These are phyloP conservation scores for Idris sp. DNA, from an alignment of 1,140 invertebrate genomes.

Conservation along the genomic window DNA sequence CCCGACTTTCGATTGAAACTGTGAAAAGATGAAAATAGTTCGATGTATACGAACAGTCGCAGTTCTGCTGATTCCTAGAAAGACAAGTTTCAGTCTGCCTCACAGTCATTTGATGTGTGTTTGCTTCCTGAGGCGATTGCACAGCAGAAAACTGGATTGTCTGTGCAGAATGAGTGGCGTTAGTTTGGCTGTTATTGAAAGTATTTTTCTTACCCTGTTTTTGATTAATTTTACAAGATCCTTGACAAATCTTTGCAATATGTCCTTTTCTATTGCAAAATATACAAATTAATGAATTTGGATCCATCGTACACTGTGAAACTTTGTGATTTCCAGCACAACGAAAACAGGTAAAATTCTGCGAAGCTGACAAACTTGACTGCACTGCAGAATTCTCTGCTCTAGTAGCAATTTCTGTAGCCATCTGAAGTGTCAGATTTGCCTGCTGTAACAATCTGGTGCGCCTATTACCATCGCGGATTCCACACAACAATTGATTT, in stretches of 20 bases:
- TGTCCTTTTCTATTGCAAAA: slow-evolving; percentile 6
- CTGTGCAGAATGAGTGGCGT: slow-evolving; percentile 2
- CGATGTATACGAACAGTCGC: neutral
- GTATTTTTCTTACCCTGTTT: neutral
- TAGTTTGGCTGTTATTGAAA: neutral
- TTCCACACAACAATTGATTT: neutral
- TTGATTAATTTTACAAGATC: neutral
- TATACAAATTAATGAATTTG: slow-evolving; percentile 2
- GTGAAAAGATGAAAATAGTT: slow-evolving; percentile 1
- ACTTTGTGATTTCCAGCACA: slow-evolving; percentile 11
- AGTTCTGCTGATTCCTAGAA: neutral
- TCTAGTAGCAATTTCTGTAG: neutral
- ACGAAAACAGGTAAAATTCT: slow-evolving; percentile 9
- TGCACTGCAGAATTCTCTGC: slow-evolving; percentile 2
- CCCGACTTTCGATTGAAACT: neutral
- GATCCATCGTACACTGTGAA: slow-evolving; percentile 1
- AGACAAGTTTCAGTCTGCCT: neutral
- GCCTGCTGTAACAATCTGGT: neutral
- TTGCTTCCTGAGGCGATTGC: neutral
- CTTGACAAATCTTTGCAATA: slow-evolving; percentile 10
- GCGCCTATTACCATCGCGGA: neutral
- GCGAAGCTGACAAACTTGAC: neutral
- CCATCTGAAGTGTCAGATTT: slow-evolving; percentile 2
- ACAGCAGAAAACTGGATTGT: neutral
- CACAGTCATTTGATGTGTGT: neutral